These are phyloP conservation scores for Podarcis cretensis DNA, from an alignment of 2,113 vertebrate species.

Conservation along the genomic window DNA sequence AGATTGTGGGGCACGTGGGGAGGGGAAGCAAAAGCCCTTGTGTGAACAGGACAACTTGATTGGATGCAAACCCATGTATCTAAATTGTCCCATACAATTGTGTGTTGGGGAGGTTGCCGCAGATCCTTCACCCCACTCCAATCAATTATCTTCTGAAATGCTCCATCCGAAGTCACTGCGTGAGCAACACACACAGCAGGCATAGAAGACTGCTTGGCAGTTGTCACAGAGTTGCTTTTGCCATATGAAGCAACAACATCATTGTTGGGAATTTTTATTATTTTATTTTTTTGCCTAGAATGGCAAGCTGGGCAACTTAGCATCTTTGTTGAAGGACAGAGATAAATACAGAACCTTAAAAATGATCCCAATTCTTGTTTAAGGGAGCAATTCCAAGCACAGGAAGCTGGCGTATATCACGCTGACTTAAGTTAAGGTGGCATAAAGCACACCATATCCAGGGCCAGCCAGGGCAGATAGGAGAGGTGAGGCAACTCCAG, in stretches of 20 bases:
- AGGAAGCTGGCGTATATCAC: no score
- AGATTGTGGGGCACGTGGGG: background rate
- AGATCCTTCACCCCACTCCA: no score
- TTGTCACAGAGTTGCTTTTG: background rate
- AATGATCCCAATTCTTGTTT: background rate
- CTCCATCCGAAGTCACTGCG: background rate
- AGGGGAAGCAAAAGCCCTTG: background rate
- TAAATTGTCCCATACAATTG: no score
- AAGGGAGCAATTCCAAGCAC: no score
- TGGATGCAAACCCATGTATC: no score
- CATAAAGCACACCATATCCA: no score
- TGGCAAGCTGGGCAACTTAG: no score
- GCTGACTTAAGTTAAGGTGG: no score
- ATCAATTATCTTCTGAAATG: background rate
- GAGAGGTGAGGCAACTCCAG: no score
- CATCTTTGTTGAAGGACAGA: background rate
- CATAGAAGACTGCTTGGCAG: background rate
- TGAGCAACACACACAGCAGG: background rate
- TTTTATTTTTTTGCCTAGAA: background rate
- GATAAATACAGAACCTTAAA: background rate
- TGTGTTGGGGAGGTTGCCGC: no score
- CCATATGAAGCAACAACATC: background rate
- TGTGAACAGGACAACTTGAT: background rate
- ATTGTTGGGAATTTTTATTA: no score
- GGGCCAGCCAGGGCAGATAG: no score